Percentiles rank a stretch among this genome's conserved stretches.
Evolutionary conservation across 2,797 vertebrate genomes (phyloP).

Genomic region (Coilia nasus): DNA sequence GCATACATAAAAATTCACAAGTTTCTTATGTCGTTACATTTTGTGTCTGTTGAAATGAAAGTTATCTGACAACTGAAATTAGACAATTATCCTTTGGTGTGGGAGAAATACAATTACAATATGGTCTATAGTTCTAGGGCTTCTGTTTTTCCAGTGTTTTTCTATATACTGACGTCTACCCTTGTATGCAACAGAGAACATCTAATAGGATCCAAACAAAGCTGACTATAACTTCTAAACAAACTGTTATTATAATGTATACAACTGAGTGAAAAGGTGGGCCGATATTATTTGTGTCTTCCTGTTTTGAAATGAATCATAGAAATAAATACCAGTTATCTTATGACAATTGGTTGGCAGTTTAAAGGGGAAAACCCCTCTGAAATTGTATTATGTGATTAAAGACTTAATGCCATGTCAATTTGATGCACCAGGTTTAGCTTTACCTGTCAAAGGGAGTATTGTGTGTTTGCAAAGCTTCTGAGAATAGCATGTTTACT

Average conservation of each 20-base stretch:
- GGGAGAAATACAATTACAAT: not conserved
- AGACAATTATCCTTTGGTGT: not conserved
- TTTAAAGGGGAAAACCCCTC: not conserved
- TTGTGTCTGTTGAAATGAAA: not conserved
- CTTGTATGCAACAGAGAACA: not conserved
- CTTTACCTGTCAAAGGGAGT: conserved; percentile 7
- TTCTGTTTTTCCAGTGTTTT: not conserved
- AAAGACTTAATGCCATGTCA: conserved; percentile 1
- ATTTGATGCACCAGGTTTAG: not conserved
- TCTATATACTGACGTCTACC: not conserved
- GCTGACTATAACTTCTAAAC: not conserved
- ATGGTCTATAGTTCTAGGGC: too few species aligned
- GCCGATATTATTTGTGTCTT: not conserved
- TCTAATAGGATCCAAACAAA: not conserved
- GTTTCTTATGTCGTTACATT: not conserved
- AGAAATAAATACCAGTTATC: conserved; percentile 1
- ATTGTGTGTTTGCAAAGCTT: conserved; percentile 14
- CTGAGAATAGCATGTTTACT: not conserved
- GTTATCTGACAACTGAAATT: conserved; percentile 1
- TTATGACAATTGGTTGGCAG: not conserved
- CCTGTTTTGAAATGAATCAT: conserved; percentile 13
- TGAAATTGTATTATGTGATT: conserved; percentile 6
- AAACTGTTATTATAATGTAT: conserved; percentile 14
- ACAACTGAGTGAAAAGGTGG: not conserved
- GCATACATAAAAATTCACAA: not conserved